Base-by-base conservation (phyloP, 2,113 vertebrate species). In the Mirza zaza region DNA sequence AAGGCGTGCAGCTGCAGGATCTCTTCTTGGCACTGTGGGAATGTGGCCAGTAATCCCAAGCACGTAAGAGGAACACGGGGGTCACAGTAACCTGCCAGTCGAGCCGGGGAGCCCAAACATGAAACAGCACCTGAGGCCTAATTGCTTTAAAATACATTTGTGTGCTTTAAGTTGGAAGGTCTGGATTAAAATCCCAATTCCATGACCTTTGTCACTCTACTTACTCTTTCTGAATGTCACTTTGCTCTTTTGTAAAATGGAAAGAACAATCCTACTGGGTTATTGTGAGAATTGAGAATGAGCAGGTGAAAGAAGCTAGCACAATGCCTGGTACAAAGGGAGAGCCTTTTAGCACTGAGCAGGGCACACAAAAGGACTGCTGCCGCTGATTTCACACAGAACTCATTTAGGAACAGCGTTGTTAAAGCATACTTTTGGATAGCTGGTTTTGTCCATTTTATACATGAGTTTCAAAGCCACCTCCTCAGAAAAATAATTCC, bases 401-500 rank as follows among this genome's bases (percentile, higher is more conserved):
- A 63, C 34, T 89, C n/a, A 27, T 21, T 63, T 82, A 97, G 76
- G 88, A 96, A 95, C 14, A 63, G 6, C 63, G 93, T 75, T 97
- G 63, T 63, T 86, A 50, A 90, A 52, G 29, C 36, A 34, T 83
- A 42, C 18, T 29, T 97, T 97, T 42, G 48, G 52, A 75, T 39
- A 23, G 13, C 63, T 96, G 8, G n/a, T 80, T 88, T 88, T 95
- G 65, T 95, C 94, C 83, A 75, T 90, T 97, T 98, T 88, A 75
- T 84, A 76, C 42, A n/a, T 97, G 14, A 67, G 90, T 97, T 96
- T 97, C 75, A 97, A 96, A 92, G 13, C 36, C 27, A 81, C 39
- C 67, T 87, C 95, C 65, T 95, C 75, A 87, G 91, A 87, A 97
- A 97, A 95, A 95, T 59, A 68, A 97, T 85, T 55, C 39, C 71